Evolutionary conservation across 2,888 invertebrate genomes (phyloP).

Genomic region (Eretmocerus hayati): DNA sequence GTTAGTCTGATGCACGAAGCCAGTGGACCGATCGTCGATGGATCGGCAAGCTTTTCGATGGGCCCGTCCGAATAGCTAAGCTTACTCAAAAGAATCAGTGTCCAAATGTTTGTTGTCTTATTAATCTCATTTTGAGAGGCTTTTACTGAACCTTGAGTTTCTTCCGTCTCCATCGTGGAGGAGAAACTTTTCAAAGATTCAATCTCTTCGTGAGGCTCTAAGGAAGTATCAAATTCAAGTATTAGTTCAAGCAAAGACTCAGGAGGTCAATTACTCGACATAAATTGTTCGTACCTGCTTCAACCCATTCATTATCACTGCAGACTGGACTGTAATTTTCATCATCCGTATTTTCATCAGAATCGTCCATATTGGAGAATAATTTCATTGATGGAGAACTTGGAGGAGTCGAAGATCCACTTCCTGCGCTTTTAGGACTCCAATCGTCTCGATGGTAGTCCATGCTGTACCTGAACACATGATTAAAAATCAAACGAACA

Average conservation of each 20-base stretch:
- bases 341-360: slow-evolving; percentile 30
- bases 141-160: slow-evolving; percentile 20
- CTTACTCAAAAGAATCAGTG: slow-evolving; percentile 32
- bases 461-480: slow-evolving; percentile 36
- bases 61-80: slow-evolving; percentile 32
- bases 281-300: slow-evolving; percentile 27
- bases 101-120: slow-evolving; percentile 29
- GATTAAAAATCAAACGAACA: too few species aligned
- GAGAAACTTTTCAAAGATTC: slow-evolving; percentile 35
- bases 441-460: slow-evolving; percentile 47
- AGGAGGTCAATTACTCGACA: background rate
- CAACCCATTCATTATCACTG: slow-evolving; percentile 50
- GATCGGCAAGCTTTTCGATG: slow-evolving; percentile 37
- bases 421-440: slow-evolving; percentile 52
- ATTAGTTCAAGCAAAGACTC: too few species aligned
- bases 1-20: slow-evolving; percentile 33
- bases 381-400: slow-evolving; percentile 38
- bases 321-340: slow-evolving; percentile 57
- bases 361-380: slow-evolving; percentile 28
- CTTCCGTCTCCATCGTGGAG: slow-evolving; percentile 30
- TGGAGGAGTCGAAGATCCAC: slow-evolving; percentile 48
- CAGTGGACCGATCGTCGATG: slow-evolving; percentile 34
- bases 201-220: slow-evolving; percentile 32
- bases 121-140: slow-evolving; percentile 16
- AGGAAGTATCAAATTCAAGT: background rate